Evolutionary conservation across 2,888 invertebrate species (phyloP).

Genomic region (Watsonalla binaria): DNA sequence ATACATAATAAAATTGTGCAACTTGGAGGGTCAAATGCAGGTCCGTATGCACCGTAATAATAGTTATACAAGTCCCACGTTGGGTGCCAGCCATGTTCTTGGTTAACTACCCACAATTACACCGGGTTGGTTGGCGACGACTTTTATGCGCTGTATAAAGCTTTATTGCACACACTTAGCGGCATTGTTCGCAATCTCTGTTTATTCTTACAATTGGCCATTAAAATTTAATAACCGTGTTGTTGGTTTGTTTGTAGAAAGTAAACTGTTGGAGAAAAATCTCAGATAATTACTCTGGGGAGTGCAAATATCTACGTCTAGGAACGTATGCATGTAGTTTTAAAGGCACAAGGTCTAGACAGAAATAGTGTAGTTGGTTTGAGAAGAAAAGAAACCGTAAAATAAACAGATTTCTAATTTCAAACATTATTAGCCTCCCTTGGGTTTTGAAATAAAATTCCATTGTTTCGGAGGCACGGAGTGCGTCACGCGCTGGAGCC

Average conservation of each 20-base stretch:
- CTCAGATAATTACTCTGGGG: too few species aligned
- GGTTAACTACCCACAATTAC: constrained; percentile 9
- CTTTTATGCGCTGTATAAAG: constrained; percentile 17
- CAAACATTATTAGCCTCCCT: too few species aligned
- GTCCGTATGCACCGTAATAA: neutral
- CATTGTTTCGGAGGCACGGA: neutral
- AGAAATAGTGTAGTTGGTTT: too few species aligned
- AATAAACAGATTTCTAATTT: too few species aligned
- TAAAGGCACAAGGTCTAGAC: too few species aligned
- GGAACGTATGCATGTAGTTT: too few species aligned
- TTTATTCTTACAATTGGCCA: neutral
- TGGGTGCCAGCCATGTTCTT: constrained; percentile 20
- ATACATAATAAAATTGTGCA: neutral
- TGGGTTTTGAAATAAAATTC: too few species aligned
- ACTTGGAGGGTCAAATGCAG: too few species aligned
- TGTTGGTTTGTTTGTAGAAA: neutral
- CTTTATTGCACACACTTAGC: constrained; percentile 8
- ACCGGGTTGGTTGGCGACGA: neutral
- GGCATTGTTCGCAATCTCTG: constrained; percentile 2
- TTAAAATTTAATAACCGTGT: neutral
- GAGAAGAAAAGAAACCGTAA: too few species aligned
- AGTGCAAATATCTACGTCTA: too few species aligned
- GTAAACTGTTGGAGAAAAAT: neutral
- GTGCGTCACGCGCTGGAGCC: neutral
- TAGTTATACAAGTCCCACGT: constrained; percentile 12